Conservation (phyloP, 2,797 vertebrate species). For the Cichlasoma orientale region DNA sequence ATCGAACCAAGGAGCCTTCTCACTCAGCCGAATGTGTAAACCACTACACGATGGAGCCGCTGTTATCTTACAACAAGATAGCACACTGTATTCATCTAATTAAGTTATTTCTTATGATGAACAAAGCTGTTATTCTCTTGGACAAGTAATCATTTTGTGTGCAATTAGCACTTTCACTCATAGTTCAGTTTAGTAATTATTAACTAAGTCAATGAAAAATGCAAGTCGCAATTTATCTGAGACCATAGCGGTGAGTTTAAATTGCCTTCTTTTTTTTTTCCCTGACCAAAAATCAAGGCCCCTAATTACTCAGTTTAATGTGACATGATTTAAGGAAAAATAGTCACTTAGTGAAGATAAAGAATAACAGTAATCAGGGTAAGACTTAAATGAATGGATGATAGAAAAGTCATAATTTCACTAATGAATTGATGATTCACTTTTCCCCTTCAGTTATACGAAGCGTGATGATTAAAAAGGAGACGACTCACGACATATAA, state of each 20-base stretch:
- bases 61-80: neutral
- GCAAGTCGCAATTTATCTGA: neutral
- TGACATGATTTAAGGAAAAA: neutral
- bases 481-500: neutral
- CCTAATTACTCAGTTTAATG: neutral
- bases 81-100: too few relatives aligned
- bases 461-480: neutral
- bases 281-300: neutral
- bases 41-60: neutral
- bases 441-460: neutral
- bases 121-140: neutral
- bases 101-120: neutral
- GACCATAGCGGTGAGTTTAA: neutral
- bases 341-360: neutral
- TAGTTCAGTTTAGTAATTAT: slow-evolving; percentile 3
- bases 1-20: neutral
- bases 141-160: neutral
- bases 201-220: neutral
- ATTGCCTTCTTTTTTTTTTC: neutral
- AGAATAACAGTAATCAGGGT: neutral
- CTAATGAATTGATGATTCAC: neutral
- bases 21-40: neutral
- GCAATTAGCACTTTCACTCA: neutral
- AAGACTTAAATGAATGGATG: neutral
- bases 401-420: neutral